Conservation (phyloP, 2,797 vertebrate species). For the Chaunax sp. region DNA sequence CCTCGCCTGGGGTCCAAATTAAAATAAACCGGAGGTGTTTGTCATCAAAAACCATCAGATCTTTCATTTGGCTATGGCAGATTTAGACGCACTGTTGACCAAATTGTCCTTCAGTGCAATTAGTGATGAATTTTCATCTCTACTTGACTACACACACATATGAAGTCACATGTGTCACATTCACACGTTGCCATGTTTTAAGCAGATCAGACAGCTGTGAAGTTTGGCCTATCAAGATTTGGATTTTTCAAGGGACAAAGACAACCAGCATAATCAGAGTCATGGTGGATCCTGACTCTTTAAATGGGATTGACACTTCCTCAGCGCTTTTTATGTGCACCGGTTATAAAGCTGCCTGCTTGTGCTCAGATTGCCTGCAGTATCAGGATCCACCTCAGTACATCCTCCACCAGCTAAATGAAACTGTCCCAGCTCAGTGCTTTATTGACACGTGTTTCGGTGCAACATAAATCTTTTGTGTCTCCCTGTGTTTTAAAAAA, state of each 20-base stretch:
- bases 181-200: background rate
- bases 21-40: constrained; percentile 11
- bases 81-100: background rate
- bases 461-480: background rate
- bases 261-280: background rate
- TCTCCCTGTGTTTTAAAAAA: background rate
- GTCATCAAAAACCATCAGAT: background rate
- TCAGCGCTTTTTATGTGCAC: background rate
- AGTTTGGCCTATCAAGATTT: background rate
- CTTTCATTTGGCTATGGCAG: background rate
- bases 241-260: background rate
- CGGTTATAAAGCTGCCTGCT: background rate
- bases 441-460: background rate
- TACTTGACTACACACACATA: background rate
- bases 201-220: background rate
- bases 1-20: constrained; percentile 12
- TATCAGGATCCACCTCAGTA: background rate
- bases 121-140: background rate
- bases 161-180: background rate
- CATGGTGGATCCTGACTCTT: background rate
- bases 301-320: background rate
- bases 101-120: background rate
- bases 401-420: background rate
- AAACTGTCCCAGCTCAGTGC: background rate
- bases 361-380: constrained; percentile 10